phyloP scores from a whole-genome alignment of 30 jellyfish, hydroid and myxozoan genomes.

The Aurelia aurita region DNA sequence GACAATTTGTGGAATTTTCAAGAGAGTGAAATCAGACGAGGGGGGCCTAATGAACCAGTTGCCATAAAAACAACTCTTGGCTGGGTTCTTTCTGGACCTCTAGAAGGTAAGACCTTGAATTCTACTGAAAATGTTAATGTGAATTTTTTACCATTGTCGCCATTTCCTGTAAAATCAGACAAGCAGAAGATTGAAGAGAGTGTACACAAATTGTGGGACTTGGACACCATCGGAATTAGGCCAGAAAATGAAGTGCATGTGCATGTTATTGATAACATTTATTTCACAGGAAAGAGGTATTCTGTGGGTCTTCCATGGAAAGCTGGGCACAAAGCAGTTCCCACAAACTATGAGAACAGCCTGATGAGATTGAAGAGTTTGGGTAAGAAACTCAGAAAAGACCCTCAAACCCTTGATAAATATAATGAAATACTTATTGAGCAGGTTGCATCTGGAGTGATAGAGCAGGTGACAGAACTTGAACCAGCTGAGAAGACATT shows the following conservation, averaged over 20 bases:
- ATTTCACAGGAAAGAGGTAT: constrained; percentile 20
- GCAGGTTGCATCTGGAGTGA: constrained; percentile 50
- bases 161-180: constrained; percentile 4
- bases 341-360: constrained; percentile 20
- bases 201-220: constrained; percentile 34
- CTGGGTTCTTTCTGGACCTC: constrained; percentile 61
- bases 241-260: constrained; percentile 24
- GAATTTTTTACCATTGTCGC: constrained; percentile 16
- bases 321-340: constrained; percentile 48
- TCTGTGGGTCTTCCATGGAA: constrained; percentile 63
- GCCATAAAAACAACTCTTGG: constrained; percentile 35
- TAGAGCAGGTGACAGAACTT: constrained; percentile 42
- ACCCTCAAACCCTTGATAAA: constrained; percentile 10
- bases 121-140: constrained; percentile 29
- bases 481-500: constrained; percentile 35
- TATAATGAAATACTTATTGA: constrained; percentile 18
- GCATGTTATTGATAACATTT: constrained; percentile 1
- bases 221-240: constrained; percentile 30
- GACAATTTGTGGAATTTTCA: constrained; percentile 49
- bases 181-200: constrained; percentile 9
- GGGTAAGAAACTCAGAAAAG: constrained; percentile 39
- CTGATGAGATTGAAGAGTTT: constrained; percentile 29
- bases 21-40: constrained; percentile 29
- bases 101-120: constrained; percentile 41
- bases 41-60: constrained; percentile 1